Base-by-base conservation (phyloP, 2,113 vertebrate genomes). In the Leptocoma aspasia region DNA sequence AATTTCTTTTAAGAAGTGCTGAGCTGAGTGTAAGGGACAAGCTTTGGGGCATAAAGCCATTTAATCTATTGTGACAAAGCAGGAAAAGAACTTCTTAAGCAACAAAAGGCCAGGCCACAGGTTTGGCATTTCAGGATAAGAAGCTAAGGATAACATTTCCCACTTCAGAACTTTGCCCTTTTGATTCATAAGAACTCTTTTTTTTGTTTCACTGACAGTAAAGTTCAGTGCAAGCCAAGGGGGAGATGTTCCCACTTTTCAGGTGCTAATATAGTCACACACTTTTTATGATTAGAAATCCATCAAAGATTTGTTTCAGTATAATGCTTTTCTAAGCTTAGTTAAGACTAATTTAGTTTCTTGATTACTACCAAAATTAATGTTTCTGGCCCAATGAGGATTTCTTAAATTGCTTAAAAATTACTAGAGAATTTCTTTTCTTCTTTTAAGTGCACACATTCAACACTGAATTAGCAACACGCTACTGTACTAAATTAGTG, bases 121-220 rank as follows among this genome's bases (percentile, higher is more conserved):
- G 15, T 92, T 94, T 95, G 91, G 53, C 81, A 82, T 95, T 95
- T 96, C 73, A 76, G 50, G 23, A 75, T 81, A 79, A 72, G 82
- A 89, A 87, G 39, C 24, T 92, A 89, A 89, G 28, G 49, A 76
- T 89, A 92, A 79, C 54, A 82, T 89, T 76, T 94, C 64, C 61
- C n/a, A 18, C 66, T 87, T 91, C 70, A 94, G 78, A 90, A 87
- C 70, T 86, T 93, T 92, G 85, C 63, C 75, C 59, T 94, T 87
- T 92, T 82, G 44, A 72, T 84, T 92, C 60, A 71, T 50, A 90
- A 77, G 66, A 77, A 8, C 7, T 37, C 2, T 20, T 31, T 69
- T 71, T 80, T 39, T 80, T 63, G 9, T 82, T 50, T 82, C 57
- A 65, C 45, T 86, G 54, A 49, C 18, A 50, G 66, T 79, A 87